phyloP scores from a whole-genome alignment of 2,797 vertebrate species.

The Limosa lapponica region DNA sequence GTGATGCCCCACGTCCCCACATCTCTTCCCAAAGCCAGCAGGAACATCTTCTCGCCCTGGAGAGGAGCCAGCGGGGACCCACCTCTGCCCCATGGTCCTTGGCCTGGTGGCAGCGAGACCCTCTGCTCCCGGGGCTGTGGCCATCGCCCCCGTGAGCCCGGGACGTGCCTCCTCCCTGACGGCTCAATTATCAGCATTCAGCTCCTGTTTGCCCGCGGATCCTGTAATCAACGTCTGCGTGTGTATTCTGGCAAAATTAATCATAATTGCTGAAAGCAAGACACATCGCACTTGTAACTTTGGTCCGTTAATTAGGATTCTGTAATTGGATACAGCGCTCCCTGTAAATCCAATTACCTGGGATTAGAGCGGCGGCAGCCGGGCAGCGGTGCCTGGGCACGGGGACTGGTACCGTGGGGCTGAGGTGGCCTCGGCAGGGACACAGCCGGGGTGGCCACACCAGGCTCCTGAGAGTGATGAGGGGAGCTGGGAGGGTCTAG shows the following conservation, averaged over 20 bases:
- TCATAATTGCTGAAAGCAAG: conserved; percentile 65
- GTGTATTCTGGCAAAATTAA: conserved; percentile 62
- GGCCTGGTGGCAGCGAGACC: neutral
- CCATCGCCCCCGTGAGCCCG: fast-evolving
- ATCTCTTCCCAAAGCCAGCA: neutral
- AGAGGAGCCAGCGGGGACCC: neutral
- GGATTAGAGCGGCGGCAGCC: conserved; percentile 14
- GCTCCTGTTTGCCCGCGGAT: conserved; percentile 44
- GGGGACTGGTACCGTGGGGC: fast-evolving
- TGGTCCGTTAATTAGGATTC: conserved; percentile 72
- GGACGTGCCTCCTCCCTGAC: neutral
- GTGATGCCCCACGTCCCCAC: neutral
- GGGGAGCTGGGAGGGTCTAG: neutral
- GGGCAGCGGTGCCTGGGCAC: neutral
- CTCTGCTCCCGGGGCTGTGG: fast-evolving
- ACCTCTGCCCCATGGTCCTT: neutral
- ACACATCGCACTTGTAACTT: conserved; percentile 59
- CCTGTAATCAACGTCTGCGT: conserved; percentile 9
- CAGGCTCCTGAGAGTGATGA: fast-evolving
- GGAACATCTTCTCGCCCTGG: neutral
- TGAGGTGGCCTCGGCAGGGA: neutral
- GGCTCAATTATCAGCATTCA: conserved; percentile 52
- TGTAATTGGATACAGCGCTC: conserved; percentile 69
- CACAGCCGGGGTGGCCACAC: fast-evolving
- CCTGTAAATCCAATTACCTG: conserved; percentile 74